Evolutionary conservation across 2,888 invertebrate species (phyloP).

Genomic region (Xanthostigma xanthostigma): DNA sequence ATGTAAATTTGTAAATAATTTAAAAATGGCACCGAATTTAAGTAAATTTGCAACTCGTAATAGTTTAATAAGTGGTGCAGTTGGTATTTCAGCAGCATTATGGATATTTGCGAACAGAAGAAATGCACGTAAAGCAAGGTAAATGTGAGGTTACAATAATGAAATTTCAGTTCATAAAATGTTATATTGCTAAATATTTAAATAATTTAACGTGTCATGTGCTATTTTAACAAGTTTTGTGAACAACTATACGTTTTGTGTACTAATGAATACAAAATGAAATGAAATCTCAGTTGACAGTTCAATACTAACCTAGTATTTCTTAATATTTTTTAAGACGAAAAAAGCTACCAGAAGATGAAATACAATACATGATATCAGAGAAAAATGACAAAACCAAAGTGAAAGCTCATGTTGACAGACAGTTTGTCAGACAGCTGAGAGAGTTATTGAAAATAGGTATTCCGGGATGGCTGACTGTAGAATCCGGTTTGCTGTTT

Average conservation of each 20-base stretch:
- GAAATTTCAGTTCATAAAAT: slow-evolving; percentile 2
- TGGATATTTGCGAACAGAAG: slow-evolving; percentile 39
- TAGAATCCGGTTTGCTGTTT: slow-evolving; percentile 58
- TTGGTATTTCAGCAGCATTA: slow-evolving; percentile 45
- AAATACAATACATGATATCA: slow-evolving; percentile 65
- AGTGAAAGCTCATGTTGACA: slow-evolving; percentile 62
- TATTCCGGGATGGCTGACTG: slow-evolving; percentile 62
- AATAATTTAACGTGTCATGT: too few relatives aligned
- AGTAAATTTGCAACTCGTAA: slow-evolving; percentile 60
- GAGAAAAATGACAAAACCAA: slow-evolving; percentile 43
- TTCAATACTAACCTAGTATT: too few relatives aligned
- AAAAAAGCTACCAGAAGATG: slow-evolving; percentile 45
- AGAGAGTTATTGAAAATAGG: slow-evolving; percentile 53
- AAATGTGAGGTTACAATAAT: slow-evolving; percentile 9
- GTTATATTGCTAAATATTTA: background rate
- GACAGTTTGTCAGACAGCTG: slow-evolving; percentile 55
- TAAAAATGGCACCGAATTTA: slow-evolving; percentile 54
- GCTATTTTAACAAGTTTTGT: too few relatives aligned
- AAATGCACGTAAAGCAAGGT: slow-evolving; percentile 34
- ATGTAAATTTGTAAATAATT: background rate
- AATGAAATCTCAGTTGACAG: too few relatives aligned
- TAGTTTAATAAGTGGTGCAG: slow-evolving; percentile 44
- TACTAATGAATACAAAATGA: too few relatives aligned
- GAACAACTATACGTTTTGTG: too few relatives aligned
- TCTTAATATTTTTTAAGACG: slow-evolving; percentile 22